Conservation (phyloP, 37 sponge, comb jelly and placozoan genomes). For the Mnemiopsis leidyi region DNA sequence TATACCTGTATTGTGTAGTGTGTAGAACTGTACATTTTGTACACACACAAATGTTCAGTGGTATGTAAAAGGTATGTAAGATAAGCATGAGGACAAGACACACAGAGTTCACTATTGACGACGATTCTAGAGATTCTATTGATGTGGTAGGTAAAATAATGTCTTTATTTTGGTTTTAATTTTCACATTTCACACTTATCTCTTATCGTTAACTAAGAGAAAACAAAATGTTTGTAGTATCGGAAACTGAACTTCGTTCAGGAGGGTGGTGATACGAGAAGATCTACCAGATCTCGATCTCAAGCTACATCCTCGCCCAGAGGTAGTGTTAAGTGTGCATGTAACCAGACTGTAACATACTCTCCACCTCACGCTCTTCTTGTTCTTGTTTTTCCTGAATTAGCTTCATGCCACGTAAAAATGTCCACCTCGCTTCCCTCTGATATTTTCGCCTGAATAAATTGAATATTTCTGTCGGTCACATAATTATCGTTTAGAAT, state of each 20-base stretch:
- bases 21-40: neutral
- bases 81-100: neutral
- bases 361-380: too few species aligned
- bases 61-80: neutral
- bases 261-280: neutral
- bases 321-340: neutral
- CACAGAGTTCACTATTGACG: slow-evolving; percentile 18
- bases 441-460: too few species aligned
- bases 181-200: neutral
- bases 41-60: neutral
- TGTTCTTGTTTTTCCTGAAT: too few species aligned
- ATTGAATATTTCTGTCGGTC: too few species aligned
- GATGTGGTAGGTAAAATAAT: neutral
- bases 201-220: too few species aligned
- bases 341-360: too few species aligned
- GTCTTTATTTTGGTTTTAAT: neutral
- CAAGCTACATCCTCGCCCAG: slow-evolving; percentile 8
- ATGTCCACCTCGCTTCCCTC: too few species aligned
- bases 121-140: slow-evolving; percentile 37
- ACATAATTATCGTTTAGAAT: neutral
- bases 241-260: neutral
- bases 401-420: too few species aligned
- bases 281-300: slow-evolving; percentile 2
- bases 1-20: too few species aligned
- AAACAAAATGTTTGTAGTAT: too few species aligned